These are phyloP conservation scores for Gobiocypris rarus DNA, from an alignment of 2,113 vertebrate species.

Conservation along the genomic window DNA sequence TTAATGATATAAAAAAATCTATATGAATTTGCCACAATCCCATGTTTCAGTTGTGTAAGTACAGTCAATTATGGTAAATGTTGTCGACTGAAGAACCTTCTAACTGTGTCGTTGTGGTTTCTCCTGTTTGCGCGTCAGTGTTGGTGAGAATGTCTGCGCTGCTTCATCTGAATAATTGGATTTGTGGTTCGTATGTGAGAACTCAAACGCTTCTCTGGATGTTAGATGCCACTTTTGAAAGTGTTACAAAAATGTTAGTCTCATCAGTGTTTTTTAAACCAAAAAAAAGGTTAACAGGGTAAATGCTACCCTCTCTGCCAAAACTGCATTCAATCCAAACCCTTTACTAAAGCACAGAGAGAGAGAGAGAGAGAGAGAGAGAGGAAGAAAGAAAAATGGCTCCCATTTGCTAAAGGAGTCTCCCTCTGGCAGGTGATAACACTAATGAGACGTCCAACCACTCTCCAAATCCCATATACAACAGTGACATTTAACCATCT, in stretches of 20 bases:
- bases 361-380: not conserved
- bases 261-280: not conserved
- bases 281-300: not conserved
- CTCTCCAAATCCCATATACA: slow-evolving; percentile 51
- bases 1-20: not conserved
- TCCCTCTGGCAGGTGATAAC: slow-evolving; percentile 41
- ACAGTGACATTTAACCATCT: slow-evolving; percentile 52
- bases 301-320: not conserved
- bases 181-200: too few relatives aligned
- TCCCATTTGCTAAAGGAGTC: slow-evolving; percentile 5
- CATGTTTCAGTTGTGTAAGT: not conserved
- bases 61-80: not conserved
- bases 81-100: not conserved
- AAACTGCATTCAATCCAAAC: not conserved
- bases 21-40: not conserved
- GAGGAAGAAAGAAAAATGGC: not conserved
- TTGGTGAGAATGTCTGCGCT: not conserved
- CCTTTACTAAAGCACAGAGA: not conserved
- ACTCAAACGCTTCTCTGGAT: not conserved
- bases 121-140: not conserved
- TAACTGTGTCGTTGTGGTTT: not conserved
- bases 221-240: not conserved
- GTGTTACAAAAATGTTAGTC: not conserved
- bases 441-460: slow-evolving; percentile 35
- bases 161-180: not conserved